Conservation (phyloP, 2,113 vertebrate species). For the Bubalus kerabau region DNA sequence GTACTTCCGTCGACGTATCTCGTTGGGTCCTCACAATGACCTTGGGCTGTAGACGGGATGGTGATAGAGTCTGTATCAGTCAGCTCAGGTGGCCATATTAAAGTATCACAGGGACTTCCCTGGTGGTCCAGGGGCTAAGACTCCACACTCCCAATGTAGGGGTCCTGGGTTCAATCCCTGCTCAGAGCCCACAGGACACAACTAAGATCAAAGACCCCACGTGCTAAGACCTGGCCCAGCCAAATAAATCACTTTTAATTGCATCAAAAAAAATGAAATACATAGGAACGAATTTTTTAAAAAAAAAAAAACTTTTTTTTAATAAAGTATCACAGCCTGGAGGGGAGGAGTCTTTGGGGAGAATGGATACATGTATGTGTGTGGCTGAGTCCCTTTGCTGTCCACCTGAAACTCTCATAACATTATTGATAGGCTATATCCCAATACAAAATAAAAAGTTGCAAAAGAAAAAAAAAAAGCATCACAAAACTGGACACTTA, state of each 20-base stretch:
- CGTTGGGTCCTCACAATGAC: accelerated
- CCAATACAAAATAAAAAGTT: neutral
- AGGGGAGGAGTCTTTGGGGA: neutral
- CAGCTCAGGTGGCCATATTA: neutral
- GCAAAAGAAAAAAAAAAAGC: neutral
- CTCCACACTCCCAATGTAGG: neutral
- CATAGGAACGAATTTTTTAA: neutral
- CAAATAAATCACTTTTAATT: neutral
- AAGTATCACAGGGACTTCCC: neutral
- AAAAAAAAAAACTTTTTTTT: neutral
- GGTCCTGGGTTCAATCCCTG: neutral
- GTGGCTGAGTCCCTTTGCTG: neutral
- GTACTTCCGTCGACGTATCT: accelerated
- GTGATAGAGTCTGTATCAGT: accelerated
- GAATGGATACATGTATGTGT: neutral
- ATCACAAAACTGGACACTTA: accelerated
- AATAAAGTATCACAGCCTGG: neutral
- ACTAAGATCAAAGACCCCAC: neutral
- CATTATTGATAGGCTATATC: neutral
- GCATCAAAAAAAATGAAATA: neutral
- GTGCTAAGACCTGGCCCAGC: neutral
- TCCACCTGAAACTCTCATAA: neutral
- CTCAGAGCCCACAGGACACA: neutral
- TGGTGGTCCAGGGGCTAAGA: neutral
- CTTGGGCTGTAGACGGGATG: neutral